Evolutionary conservation across 2,797 vertebrate species (phyloP).

Genomic region (Lepilemur septentrionalis): DNA sequence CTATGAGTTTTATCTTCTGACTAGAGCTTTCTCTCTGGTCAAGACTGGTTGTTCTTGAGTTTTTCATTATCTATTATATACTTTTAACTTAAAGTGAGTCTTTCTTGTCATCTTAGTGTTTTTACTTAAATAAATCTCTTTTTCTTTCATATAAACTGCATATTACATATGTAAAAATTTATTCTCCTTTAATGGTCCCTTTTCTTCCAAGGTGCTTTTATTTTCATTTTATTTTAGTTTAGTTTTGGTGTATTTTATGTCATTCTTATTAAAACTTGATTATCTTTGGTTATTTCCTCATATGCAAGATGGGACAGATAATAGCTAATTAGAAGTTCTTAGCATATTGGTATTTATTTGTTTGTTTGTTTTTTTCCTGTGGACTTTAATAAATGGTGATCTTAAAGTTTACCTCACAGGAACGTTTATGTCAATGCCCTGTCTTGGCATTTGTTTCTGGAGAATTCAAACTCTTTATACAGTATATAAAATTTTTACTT

Average conservation of each 20-base stretch:
- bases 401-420: background rate
- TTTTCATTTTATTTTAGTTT: too few species aligned
- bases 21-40: background rate
- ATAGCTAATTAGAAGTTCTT: background rate
- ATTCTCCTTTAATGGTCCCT: background rate
- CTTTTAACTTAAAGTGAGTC: background rate
- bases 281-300: background rate
- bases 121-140: background rate
- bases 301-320: background rate
- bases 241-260: background rate
- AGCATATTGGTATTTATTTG: background rate
- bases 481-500: background rate
- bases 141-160: background rate
- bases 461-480: background rate
- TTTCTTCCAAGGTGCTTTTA: background rate
- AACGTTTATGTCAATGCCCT: background rate
- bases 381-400: background rate
- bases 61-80: background rate
- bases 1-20: background rate
- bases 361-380: background rate
- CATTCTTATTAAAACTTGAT: background rate
- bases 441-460: background rate
- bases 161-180: background rate
- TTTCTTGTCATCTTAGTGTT: background rate
- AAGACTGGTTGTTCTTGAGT: background rate